phyloP scores from a whole-genome alignment of 2,797 vertebrate species.

The Sebastes minor region DNA sequence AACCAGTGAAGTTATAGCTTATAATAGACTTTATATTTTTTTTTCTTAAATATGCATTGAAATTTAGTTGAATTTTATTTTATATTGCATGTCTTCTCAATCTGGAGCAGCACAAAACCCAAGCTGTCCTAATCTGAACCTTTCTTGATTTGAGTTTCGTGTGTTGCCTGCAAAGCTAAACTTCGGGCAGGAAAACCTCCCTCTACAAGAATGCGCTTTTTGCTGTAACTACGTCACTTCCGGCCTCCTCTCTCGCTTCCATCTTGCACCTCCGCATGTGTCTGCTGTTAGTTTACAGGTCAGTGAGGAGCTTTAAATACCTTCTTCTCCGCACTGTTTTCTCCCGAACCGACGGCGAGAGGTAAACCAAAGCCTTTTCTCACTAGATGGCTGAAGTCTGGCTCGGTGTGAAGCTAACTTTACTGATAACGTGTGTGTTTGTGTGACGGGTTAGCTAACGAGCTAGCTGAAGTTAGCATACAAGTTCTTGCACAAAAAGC shows the following conservation, averaged over 20 bases:
- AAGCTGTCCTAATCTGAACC: not conserved
- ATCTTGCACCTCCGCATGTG: conserved; percentile 86
- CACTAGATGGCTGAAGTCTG: conserved; percentile 5
- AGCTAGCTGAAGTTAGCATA: conserved; percentile 58
- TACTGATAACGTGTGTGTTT: not conserved
- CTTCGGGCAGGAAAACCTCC: not conserved
- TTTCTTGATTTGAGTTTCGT: too few relatives aligned
- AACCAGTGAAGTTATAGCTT: too few relatives aligned
- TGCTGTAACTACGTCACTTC: conserved; percentile 76
- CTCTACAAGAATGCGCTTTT: fast-evolving
- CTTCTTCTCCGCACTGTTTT: conserved; percentile 69
- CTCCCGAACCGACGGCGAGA: conserved; percentile 58
- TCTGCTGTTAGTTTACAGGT: conserved; percentile 83
- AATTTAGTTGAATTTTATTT: not conserved
- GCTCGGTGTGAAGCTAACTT: conserved; percentile 19
- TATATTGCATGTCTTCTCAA: fast-evolving
- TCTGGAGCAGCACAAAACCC: not conserved
- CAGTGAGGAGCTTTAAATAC: conserved; percentile 80
- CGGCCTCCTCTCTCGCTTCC: conserved; percentile 80
- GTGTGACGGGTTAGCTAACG: conserved; percentile 30
- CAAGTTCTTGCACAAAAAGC: conserved; percentile 40
- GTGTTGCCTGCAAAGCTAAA: conserved; percentile 15
- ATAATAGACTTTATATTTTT: too few relatives aligned
- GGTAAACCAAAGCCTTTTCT: conserved; percentile 70
- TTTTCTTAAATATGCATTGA: not conserved